These are phyloP conservation scores for Dysmachus trigonus DNA, from an alignment of 2,888 invertebrate genomes.

Conservation along the genomic window DNA sequence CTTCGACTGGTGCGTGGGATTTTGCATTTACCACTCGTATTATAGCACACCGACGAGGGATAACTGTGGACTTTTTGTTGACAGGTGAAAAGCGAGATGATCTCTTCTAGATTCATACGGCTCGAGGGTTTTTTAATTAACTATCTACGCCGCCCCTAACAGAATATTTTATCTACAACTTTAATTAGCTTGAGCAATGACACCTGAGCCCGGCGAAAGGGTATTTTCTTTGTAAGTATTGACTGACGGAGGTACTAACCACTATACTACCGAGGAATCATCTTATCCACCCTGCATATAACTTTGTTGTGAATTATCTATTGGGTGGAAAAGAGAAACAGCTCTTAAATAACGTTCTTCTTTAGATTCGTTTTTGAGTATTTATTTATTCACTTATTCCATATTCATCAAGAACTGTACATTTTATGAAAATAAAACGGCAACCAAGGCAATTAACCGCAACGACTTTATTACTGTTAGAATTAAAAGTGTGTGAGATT, in stretches of 20 bases:
- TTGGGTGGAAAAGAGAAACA: neutral
- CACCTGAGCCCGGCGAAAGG: neutral
- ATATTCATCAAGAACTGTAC: too few relatives aligned
- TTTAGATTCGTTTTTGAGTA: neutral
- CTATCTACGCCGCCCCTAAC: neutral
- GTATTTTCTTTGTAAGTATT: neutral
- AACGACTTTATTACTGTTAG: too few relatives aligned
- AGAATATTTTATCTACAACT: neutral
- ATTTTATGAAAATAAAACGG: too few relatives aligned
- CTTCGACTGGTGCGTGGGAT: conserved; percentile 13
- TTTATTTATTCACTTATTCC: too few relatives aligned
- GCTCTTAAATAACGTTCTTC: neutral
- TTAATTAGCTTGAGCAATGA: neutral
- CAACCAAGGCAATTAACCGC: too few relatives aligned
- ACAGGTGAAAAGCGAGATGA: neutral
- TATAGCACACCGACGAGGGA: neutral
- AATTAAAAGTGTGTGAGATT: too few relatives aligned
- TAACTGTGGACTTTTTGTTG: neutral
- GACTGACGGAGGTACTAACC: neutral
- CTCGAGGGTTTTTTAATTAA: neutral
- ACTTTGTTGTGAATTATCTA: neutral
- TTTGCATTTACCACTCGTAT: neutral
- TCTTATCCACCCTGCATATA: neutral
- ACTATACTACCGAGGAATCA: neutral
- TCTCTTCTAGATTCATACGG: neutral